Conservation (phyloP, 2,113 vertebrate species). For the Entelurus aequoreus region DNA sequence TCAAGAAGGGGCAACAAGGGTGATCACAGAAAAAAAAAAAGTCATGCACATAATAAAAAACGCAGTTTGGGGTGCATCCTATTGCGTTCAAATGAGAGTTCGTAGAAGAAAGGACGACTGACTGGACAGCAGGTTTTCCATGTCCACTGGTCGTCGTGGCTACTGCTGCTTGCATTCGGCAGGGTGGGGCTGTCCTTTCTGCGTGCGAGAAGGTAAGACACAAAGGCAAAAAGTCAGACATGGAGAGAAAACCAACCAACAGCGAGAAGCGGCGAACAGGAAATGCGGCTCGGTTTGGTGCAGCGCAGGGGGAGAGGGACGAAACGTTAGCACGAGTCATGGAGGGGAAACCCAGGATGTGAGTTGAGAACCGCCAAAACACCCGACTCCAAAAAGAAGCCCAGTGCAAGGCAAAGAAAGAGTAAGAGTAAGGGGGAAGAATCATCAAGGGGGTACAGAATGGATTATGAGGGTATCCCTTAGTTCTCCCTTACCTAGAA, state of each 20-base stretch:
- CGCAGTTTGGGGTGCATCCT: conserved; percentile 63
- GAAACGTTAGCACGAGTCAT: conserved; percentile 9
- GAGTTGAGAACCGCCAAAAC: conserved; percentile 20
- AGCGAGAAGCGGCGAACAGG: conserved; percentile 8
- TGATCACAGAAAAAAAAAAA: conserved; percentile 63
- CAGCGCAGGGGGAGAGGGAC: conserved; percentile 17
- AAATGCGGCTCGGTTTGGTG: conserved; percentile 23
- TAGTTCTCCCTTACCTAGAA: conserved; percentile 95
- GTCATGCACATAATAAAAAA: conserved; percentile 83
- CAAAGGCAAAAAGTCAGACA: neutral
- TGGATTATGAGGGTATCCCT: conserved; percentile 26
- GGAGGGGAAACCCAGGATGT: conserved; percentile 5
- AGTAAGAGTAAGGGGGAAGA: neutral
- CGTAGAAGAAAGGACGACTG: conserved; percentile 63
- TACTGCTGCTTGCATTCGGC: conserved; percentile 99
- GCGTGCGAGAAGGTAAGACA: conserved; percentile 34
- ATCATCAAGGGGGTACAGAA: neutral
- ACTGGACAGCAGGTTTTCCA: conserved; percentile 54
- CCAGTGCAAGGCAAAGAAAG: conserved; percentile 1
- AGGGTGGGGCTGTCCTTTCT: conserved; percentile 91
- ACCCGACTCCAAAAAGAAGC: conserved; percentile 20
- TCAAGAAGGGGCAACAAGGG: conserved; percentile 20
- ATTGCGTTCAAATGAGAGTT: conserved; percentile 59
- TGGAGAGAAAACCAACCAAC: conserved; percentile 1
- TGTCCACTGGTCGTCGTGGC: conserved; percentile 67